Conservation (phyloP, 2,888 invertebrate genomes). For the Dendrolimus houi region DNA sequence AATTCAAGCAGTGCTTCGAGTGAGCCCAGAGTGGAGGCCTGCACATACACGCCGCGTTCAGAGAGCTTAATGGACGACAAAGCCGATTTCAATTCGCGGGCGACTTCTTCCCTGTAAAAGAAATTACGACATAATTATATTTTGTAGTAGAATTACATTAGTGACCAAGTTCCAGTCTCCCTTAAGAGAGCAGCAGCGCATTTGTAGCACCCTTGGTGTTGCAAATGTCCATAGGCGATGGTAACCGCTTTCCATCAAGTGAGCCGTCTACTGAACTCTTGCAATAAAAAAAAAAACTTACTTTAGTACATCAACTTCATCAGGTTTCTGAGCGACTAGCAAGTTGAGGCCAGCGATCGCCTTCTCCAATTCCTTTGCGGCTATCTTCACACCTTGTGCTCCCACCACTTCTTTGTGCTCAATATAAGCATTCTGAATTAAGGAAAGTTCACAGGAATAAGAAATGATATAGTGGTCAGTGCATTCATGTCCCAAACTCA, state of each 20-base stretch:
- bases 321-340: conserved; percentile 92
- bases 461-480: neutral
- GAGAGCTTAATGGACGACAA: conserved; percentile 94
- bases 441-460: neutral
- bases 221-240: no score
- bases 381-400: conserved; percentile 98
- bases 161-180: no score
- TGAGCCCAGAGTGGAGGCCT: conserved; percentile 99
- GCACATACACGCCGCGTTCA: conserved; percentile 98
- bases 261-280: no score
- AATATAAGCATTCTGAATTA: conserved; percentile 87
- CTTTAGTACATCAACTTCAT: conserved; percentile 93
- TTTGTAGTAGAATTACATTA: no score
- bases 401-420: conserved; percentile 96
- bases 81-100: conserved; percentile 90
- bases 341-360: conserved; percentile 97
- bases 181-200: no score
- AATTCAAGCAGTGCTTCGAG: conserved; percentile 97
- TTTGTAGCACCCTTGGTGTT: no score
- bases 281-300: no score
- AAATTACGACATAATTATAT: neutral
- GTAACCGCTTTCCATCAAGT: no score
- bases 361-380: conserved; percentile 98
- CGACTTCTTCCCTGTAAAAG: conserved; percentile 85
- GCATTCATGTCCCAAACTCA: no score